Conservation (phyloP, 2,113 vertebrate species). For the Mirza zaza region DNA sequence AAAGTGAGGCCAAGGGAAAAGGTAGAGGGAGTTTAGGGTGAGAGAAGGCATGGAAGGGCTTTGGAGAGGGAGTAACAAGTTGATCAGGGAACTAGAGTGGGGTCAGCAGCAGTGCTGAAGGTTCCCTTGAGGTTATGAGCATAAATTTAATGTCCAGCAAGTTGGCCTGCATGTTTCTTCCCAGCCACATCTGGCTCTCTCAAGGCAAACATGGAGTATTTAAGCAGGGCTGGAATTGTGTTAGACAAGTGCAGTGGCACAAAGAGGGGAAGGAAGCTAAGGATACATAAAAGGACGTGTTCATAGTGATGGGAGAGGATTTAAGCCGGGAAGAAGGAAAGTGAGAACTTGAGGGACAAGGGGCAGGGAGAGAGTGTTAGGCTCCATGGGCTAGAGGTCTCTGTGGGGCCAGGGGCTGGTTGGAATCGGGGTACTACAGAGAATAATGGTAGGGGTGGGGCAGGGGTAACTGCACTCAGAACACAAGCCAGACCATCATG, state of each 20-base stretch:
- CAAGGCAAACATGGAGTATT: not conserved
- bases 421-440: not conserved
- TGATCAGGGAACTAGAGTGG: not conserved
- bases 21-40: not conserved
- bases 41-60: not conserved
- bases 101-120: not conserved
- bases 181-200: not conserved
- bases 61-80: not conserved
- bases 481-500: not conserved
- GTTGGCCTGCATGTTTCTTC: not conserved
- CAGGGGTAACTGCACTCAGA: not conserved
- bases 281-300: not conserved
- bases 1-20: not conserved
- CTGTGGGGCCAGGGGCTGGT: not conserved
- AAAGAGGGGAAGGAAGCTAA: not conserved
- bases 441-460: not conserved
- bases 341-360: not conserved
- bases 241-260: not conserved
- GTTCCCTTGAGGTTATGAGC: not conserved
- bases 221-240: not conserved
- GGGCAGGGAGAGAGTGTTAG: not conserved
- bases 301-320: not conserved
- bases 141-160: not conserved
- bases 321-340: not conserved
- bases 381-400: not conserved